These are phyloP conservation scores for Cyclargus thomasi DNA, from an alignment of 1,140 invertebrate species.

Conservation along the genomic window DNA sequence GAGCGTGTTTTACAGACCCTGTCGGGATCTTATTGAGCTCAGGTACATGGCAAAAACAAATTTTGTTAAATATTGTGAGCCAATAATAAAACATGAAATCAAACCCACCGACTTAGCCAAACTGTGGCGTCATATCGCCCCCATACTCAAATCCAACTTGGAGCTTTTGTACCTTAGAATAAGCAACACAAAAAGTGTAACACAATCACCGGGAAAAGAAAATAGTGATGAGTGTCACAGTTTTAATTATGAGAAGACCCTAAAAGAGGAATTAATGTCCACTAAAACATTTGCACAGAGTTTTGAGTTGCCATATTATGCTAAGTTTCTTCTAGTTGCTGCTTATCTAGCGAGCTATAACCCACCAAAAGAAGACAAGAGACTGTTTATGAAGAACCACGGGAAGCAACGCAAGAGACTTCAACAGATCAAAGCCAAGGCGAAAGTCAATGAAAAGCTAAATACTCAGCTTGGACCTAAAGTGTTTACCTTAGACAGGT, in stretches of 20 bases:
- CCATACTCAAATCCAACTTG: conserved; percentile 83
- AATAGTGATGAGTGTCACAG: conserved; percentile 34
- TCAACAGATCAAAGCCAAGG: conserved; percentile 77
- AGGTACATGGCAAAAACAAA: conserved; percentile 82
- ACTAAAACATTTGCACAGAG: conserved; percentile 78
- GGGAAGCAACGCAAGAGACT: conserved; percentile 77
- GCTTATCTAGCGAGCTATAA: conserved; percentile 94
- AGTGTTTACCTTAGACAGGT: conserved; percentile 86
- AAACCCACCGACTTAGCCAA: conserved; percentile 78
- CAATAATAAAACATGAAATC: conserved; percentile 76
- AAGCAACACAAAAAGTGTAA: conserved; percentile 38
- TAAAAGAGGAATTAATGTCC: conserved; percentile 68
- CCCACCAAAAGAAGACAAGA: conserved; percentile 88
- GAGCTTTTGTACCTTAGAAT: conserved; percentile 87
- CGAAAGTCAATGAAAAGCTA: conserved; percentile 75
- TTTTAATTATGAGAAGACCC: conserved; percentile 52
- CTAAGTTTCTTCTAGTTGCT: conserved; percentile 91
- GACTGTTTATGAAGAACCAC: conserved; percentile 86
- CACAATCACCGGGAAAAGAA: conserved; percentile 48
- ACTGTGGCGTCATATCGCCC: conserved; percentile 87
- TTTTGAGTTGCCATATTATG: conserved; percentile 91
- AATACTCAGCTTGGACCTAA: conserved; percentile 84
- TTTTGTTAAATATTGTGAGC: conserved; percentile 85
- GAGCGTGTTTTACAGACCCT: conserved; percentile 86
- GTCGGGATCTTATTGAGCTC: conserved; percentile 87